Conservation (phyloP, 1,140 invertebrate species). For the Trichogramma pretiosum region DNA sequence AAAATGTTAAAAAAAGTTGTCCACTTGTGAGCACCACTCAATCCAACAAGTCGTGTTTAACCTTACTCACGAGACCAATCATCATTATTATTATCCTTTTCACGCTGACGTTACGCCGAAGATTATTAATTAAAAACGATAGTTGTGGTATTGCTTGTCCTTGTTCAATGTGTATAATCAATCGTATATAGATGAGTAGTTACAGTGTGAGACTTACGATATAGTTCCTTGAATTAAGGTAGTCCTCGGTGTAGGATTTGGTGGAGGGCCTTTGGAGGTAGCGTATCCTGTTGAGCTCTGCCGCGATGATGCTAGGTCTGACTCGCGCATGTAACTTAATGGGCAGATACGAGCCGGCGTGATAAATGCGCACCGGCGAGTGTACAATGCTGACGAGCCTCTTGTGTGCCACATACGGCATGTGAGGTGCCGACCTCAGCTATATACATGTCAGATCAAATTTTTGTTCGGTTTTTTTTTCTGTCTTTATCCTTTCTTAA, state of each 20-base stretch:
- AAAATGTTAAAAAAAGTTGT: background rate
- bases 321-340: constrained; percentile 51
- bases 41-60: too few relatives aligned
- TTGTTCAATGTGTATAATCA: too few relatives aligned
- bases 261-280: constrained; percentile 51
- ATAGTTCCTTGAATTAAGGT: constrained; percentile 62
- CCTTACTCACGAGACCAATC: too few relatives aligned
- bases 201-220: constrained; percentile 65
- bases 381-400: constrained; percentile 47
- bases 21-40: too few relatives aligned
- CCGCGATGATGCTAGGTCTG: constrained; percentile 59
- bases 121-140: too few relatives aligned
- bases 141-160: too few relatives aligned
- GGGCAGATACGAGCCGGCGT: constrained; percentile 32
- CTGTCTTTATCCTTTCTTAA: background rate
- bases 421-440: constrained; percentile 40
- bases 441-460: constrained; percentile 23
- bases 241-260: constrained; percentile 60
- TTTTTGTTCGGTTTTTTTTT: background rate
- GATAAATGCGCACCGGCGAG: constrained; percentile 37
- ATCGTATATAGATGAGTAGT: too few relatives aligned
- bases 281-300: constrained; percentile 65
- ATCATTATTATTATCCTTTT: too few relatives aligned
- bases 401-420: constrained; percentile 57
- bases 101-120: too few relatives aligned